Percentiles rank a stretch among this genome's conserved stretches.
These are phyloP conservation scores for rabbit (Oryctolagus cuniculus) DNA, from an alignment of 2,113 vertebrate genomes.

Conservation along the genomic window mOryCun1.1 NC_091453.1:102408001-102408500, in stretches of 20 bases:
- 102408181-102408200: constrained; percentile 82
- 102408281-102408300: constrained; percentile 82
- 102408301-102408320: constrained; percentile 83
- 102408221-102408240: constrained; percentile 79
- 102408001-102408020: constrained; percentile 88
- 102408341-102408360: constrained; percentile 79
- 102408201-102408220: constrained; percentile 73
- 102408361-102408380: constrained; percentile 54
- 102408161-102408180: constrained; percentile 84
- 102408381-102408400: constrained; percentile 33
- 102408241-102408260: constrained; percentile 83
- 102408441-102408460: too few species aligned
- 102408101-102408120: constrained; percentile 89
- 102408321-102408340: constrained; percentile 80
- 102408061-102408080: constrained; percentile 85
- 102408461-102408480: neutral
- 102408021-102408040: constrained; percentile 86
- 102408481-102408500: neutral
- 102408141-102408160: constrained; percentile 87
- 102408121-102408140: constrained; percentile 88
- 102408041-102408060: constrained; percentile 85
- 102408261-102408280: constrained; percentile 76
- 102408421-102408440: neutral
- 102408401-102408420: neutral
- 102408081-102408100: constrained; percentile 88